Evolutionary conservation across 2,797 vertebrate genomes (phyloP).

Genomic region (Semotilus atromaculatus): DNA sequence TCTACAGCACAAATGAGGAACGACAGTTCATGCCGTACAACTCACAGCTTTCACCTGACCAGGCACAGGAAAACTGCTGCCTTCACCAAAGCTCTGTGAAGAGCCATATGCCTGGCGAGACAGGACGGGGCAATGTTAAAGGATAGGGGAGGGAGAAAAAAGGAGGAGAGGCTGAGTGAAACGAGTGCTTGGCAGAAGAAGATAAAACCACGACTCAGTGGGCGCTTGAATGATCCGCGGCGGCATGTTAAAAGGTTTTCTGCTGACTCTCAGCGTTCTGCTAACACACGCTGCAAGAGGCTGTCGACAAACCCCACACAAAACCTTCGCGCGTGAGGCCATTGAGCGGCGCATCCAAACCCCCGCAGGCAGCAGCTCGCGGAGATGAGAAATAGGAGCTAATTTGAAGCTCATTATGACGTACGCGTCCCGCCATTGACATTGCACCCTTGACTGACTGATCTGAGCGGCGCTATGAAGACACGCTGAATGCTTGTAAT

Average conservation of each 20-base stretch:
- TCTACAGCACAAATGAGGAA: constrained; percentile 44
- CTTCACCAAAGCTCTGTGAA: constrained; percentile 41
- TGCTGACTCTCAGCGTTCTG: constrained; percentile 57
- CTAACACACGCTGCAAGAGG: constrained; percentile 39
- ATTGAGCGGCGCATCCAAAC: constrained; percentile 35
- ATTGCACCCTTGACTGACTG: constrained; percentile 20
- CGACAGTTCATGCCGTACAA: constrained; percentile 27
- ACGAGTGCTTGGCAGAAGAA: constrained; percentile 47
- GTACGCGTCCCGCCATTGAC: constrained; percentile 1
- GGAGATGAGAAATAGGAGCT: constrained; percentile 48
- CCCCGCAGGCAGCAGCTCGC: constrained; percentile 21
- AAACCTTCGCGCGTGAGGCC: neutral
- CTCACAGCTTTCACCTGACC: constrained; percentile 22
- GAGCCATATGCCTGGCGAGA: constrained; percentile 38
- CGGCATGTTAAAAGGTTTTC: constrained; percentile 58
- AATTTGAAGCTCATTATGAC: constrained; percentile 54
- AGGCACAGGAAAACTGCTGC: constrained; percentile 7
- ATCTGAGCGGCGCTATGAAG: neutral
- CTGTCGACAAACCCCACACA: constrained; percentile 45
- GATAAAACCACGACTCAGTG: constrained; percentile 60
- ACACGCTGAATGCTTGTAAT: constrained; percentile 17
- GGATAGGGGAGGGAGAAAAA: neutral
- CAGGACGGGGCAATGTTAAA: constrained; percentile 38
- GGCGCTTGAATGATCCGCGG: constrained; percentile 46
- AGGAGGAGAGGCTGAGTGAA: constrained; percentile 31